These are phyloP conservation scores for Drosophila ficusphila DNA, from an alignment of 1,140 invertebrate genomes.

Conservation along the genomic window DNA sequence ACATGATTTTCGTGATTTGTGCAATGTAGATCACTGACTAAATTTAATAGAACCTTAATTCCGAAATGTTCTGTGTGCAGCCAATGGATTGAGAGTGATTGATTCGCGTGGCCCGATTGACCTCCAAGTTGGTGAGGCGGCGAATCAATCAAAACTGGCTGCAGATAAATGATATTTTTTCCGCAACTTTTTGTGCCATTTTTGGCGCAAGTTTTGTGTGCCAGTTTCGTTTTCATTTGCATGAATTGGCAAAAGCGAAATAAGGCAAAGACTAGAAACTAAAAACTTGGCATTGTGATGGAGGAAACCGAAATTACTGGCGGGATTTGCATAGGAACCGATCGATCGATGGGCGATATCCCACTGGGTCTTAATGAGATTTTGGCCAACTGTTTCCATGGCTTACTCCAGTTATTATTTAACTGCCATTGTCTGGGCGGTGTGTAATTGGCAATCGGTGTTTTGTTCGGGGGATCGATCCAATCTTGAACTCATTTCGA, in stretches of 20 bases:
- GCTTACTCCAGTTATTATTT: constrained; percentile 74
- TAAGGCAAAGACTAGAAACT: constrained; percentile 22
- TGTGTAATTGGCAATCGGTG: constrained; percentile 67
- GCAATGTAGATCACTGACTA: neutral
- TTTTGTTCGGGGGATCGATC: constrained; percentile 40
- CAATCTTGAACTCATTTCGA: constrained; percentile 70
- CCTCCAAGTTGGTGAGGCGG: constrained; percentile 66
- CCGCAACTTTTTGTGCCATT: constrained; percentile 32
- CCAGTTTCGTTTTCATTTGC: constrained; percentile 78
- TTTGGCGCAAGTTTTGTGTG: constrained; percentile 40
- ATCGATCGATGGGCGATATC: constrained; percentile 43
- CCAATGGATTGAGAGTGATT: constrained; percentile 65
- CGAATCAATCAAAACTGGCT: constrained; percentile 74
- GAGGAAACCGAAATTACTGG: constrained; percentile 52
- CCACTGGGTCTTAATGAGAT: constrained; percentile 78
- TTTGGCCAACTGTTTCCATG: constrained; percentile 60
- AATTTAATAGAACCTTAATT: neutral
- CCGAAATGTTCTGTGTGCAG: constrained; percentile 5
- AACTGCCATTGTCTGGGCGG: constrained; percentile 58
- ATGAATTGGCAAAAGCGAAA: constrained; percentile 67
- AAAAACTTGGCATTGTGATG: constrained; percentile 39
- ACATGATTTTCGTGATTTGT: no score
- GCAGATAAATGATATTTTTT: constrained; percentile 66
- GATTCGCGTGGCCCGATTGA: constrained; percentile 60
- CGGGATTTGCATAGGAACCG: constrained; percentile 73